Base-by-base conservation (phyloP, 2,113 vertebrate genomes). In the Sebastes fasciatus region DNA sequence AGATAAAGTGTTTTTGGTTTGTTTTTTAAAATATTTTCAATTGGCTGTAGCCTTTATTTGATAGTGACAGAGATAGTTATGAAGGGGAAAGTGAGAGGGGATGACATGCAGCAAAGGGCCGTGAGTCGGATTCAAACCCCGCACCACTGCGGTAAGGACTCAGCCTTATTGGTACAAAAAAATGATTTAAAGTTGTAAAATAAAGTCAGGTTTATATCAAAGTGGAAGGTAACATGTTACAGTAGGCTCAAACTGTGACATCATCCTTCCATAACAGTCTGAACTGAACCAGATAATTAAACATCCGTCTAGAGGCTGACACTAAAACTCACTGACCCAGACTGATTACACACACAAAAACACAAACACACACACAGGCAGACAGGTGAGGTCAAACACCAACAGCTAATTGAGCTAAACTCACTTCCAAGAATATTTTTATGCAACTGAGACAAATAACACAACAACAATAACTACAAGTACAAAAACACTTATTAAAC, bases 261-360 rank as follows among this genome's bases (percentile, higher is more conserved):
- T 61, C 45, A 49, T 62, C 12, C 45, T 19, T 73, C 54, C 12
- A 51, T 23, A 66, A 52, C 19, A 23, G 13, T 43, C 61, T 72
- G 13, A 76, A 58, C 51, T 45, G 61, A 85, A 74, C 26, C 54
- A 40, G 55, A 74, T 86, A 70, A 80, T 87, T 68, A 80, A 77
- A 75, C 17, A 63, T 43, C 43, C 65, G 46, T 84, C 89, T 75
- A 79, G 63, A 83, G 77, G 34, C n/a, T 68, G 82, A 82, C 88
- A 86, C 69, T 52, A 61, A 91, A 91, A 87, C 86, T 88, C 84
- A 86, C 73, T 89, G 89, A 88, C 86, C 89, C 75, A 84, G 87
- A 87, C 87, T 72, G 77, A 82, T 85, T 76, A 63, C 23, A 52
- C n/a, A 40, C 69, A 40, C 45, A 19, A 70, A 80, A 71, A 64